Percentiles rank a stretch among this genome's conserved stretches.
These are phyloP conservation scores for Argyresthia goedartella DNA, from an alignment of 2,888 invertebrate genomes.

Conservation along the genomic window DNA sequence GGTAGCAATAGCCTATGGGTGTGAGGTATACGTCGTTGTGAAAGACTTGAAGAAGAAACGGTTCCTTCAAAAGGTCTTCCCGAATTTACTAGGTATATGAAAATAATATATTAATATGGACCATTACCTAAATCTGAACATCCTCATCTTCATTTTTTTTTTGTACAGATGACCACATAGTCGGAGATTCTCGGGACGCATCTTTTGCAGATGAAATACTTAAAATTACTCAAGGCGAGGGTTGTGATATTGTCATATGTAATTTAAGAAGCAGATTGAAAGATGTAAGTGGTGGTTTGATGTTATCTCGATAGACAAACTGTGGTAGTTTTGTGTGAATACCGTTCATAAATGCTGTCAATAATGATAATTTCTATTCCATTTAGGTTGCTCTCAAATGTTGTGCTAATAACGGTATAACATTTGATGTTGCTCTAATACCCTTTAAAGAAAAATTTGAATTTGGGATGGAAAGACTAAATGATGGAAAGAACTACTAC, in stretches of 20 bases:
- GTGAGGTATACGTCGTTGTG: constrained; percentile 39
- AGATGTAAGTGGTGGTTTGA: constrained; percentile 21
- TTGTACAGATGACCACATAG: constrained; percentile 27
- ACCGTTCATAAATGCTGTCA: background rate
- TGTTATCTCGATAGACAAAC: too few relatives aligned
- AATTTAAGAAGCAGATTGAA: constrained; percentile 27
- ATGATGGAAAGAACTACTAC: constrained; percentile 14
- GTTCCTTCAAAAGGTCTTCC: constrained; percentile 37
- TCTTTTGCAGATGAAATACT: constrained; percentile 33
- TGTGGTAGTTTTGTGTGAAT: background rate
- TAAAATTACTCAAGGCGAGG: constrained; percentile 23
- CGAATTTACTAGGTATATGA: constrained; percentile 28
- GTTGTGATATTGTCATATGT: constrained; percentile 30
- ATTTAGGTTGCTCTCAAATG: background rate
- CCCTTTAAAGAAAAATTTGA: constrained; percentile 16
- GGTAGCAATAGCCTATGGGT: constrained; percentile 28
- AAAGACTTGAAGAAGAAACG: constrained; percentile 35
- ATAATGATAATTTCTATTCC: background rate
- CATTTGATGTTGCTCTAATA: constrained; percentile 12
- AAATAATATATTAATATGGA: background rate
- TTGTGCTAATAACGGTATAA: background rate
- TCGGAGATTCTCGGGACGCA: constrained; percentile 34
- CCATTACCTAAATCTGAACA: too few relatives aligned
- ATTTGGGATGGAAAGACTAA: constrained; percentile 20
- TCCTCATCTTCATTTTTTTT: background rate